A percentile compares a stretch with the other conserved stretches of the same genome.
Conservation (phyloP, 1,140 invertebrate genomes). For the Drosophila ironensis region DNA sequence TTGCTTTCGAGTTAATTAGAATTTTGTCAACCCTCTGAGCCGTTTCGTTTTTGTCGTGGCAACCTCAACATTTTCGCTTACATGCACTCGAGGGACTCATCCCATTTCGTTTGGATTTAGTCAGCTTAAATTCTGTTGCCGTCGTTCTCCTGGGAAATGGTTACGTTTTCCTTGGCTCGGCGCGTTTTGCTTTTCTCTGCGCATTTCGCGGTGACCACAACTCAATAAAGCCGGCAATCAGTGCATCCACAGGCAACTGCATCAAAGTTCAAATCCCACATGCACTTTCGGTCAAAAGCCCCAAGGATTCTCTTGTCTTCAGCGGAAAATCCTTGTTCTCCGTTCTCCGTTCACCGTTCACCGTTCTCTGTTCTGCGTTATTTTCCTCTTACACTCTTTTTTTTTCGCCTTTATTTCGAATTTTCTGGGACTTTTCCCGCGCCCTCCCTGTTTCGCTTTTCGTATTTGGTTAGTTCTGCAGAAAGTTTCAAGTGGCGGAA, state of each 20-base stretch:
- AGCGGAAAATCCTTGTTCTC: slow-evolving; percentile 2
- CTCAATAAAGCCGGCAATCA: slow-evolving; percentile 68
- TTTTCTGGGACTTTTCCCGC: neutral
- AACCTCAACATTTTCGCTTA: too few species aligned
- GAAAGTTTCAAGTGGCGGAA: slow-evolving; percentile 64
- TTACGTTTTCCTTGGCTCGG: neutral
- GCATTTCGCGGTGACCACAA: slow-evolving; percentile 17
- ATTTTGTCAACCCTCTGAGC: too few species aligned
- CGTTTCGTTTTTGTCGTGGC: too few species aligned
- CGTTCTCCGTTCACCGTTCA: too few species aligned
- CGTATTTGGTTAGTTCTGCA: neutral
- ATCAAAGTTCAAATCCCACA: slow-evolving; percentile 65
- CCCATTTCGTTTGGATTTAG: slow-evolving; percentile 19
- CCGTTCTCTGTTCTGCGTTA: neutral
- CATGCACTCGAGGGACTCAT: slow-evolving; percentile 3
- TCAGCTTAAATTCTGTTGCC: slow-evolving; percentile 14
- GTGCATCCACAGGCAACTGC: slow-evolving; percentile 42
- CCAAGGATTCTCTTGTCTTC: slow-evolving; percentile 45
- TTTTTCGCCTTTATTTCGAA: neutral
- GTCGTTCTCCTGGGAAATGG: neutral
- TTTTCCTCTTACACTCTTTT: neutral
- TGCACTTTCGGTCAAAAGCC: slow-evolving; percentile 52
- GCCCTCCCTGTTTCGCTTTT: too few species aligned
- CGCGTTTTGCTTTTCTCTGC: neutral
- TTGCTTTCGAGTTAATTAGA: too few species aligned